Evolutionary conservation across 2,888 invertebrate species (phyloP), one percentile per base, ranked within the genome.

Genomic region (Drosophila birchii): DNA sequence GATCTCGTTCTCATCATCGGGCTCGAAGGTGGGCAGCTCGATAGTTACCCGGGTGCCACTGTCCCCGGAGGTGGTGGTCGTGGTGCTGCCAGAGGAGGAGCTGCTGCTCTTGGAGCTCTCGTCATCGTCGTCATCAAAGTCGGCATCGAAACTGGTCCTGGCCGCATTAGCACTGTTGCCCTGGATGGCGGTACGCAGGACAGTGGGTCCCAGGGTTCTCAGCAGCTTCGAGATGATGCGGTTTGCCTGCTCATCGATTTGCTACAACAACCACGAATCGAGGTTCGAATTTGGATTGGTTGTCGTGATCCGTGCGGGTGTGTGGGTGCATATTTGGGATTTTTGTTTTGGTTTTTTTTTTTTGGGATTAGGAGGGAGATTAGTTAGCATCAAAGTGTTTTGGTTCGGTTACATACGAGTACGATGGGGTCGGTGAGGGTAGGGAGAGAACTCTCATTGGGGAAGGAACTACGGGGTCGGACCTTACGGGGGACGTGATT

Each of bases 191-290:
- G 91, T 92, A 57, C 92, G 92, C 80, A 97, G 93, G 71, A 95
- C 75, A 18, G 92, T 94, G 44, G 97, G 95, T 54, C 97, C 97
- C 90, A 97, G 94, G 75, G 95, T 94, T 90, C 96, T 95, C 93
- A 97, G 94, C 89, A 97, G 93, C 92, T 92, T 92, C 44, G 92
- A 89, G 71, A 92, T 86, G 29, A 92, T 89, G 74, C 87, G 89
- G 79, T 92, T 92, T 61, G 89, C 91, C 80, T 92, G 92, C 63
- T 91, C 92, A 84, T 92, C 92, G 83, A 92, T 84, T 92, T 92
- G 92, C 92, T 92, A 92, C 88, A 92, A 92, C 90, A 92, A 90
- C 90, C 91, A 72, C 69, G 59, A 63, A 64, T 75, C 26, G 47
- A 66, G 36, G 16, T 29, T 26, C 60, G 69, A 49, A 62, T 69